Conservation (phyloP, 2,113 vertebrate species). For the Melanocharis versteri region DNA sequence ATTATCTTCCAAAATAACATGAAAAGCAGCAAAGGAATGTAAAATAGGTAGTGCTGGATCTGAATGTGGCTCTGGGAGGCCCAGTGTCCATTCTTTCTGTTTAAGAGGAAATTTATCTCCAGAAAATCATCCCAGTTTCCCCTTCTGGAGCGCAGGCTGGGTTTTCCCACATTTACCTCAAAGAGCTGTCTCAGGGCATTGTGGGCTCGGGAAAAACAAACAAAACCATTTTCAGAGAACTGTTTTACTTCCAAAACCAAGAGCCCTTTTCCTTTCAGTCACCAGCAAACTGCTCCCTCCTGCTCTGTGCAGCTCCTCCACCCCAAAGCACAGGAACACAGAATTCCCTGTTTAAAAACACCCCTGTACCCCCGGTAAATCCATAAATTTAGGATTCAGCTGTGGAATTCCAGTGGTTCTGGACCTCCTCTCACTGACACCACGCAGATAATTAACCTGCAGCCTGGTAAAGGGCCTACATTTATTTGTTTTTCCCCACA, state of each 20-base stretch:
- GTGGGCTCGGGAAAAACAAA: background rate
- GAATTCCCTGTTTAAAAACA: background rate
- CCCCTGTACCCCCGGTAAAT: background rate
- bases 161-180: too few species aligned
- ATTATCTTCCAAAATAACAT: background rate
- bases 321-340: background rate
- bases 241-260: background rate
- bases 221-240: background rate
- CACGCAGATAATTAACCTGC: background rate
- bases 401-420: background rate
- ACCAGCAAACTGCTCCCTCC: background rate
- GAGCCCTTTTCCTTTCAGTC: background rate
- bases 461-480: background rate
- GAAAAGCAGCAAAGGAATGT: background rate
- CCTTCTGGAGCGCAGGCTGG: background rate
- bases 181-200: background rate
- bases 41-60: background rate
- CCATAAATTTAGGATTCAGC: background rate
- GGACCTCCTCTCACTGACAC: background rate
- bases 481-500: background rate
- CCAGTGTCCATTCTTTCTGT: too few species aligned
- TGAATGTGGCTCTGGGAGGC: background rate
- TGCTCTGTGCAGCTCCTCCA: background rate
- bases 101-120: background rate
- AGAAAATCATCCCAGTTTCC: background rate